Conservation (phyloP, 2,888 invertebrate species). For the Eupithecia vulgata region DNA sequence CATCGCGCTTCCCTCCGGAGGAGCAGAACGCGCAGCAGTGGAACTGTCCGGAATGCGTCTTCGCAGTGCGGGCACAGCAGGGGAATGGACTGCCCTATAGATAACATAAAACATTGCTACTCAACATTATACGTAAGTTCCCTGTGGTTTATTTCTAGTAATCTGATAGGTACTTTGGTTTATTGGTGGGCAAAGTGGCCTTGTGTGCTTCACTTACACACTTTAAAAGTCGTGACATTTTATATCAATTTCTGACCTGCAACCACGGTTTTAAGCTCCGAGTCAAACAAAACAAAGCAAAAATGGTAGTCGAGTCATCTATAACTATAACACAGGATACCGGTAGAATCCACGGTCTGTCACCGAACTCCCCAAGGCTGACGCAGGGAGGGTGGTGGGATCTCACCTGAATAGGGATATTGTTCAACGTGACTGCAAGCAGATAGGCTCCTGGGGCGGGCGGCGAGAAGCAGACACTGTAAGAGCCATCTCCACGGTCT, state of each 20-base stretch:
- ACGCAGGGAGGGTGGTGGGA: conserved; percentile 69
- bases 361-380: conserved; percentile 83
- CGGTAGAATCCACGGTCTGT: conserved; percentile 36
- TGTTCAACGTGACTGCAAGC: conserved; percentile 85
- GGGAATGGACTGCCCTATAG: conserved; percentile 87
- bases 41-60: conserved; percentile 88
- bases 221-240: too few species aligned
- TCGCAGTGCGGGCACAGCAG: conserved; percentile 85
- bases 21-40: conserved; percentile 94
- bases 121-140: too few species aligned
- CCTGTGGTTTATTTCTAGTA: too few species aligned
- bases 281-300: neutral
- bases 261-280: too few species aligned
- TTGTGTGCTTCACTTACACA: too few species aligned
- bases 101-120: neutral
- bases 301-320: conserved; percentile 77
- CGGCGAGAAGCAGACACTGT: conserved; percentile 85
- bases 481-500: conserved; percentile 87
- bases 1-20: conserved; percentile 88
- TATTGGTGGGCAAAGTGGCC: too few species aligned
- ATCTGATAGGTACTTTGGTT: too few species aligned
- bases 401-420: conserved; percentile 86
- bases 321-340: too few species aligned
- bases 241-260: too few species aligned
- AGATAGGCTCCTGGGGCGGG: conserved; percentile 86